Evolutionary conservation across 2,113 vertebrate genomes (phyloP).

Genomic region (Notothenia rossii): DNA sequence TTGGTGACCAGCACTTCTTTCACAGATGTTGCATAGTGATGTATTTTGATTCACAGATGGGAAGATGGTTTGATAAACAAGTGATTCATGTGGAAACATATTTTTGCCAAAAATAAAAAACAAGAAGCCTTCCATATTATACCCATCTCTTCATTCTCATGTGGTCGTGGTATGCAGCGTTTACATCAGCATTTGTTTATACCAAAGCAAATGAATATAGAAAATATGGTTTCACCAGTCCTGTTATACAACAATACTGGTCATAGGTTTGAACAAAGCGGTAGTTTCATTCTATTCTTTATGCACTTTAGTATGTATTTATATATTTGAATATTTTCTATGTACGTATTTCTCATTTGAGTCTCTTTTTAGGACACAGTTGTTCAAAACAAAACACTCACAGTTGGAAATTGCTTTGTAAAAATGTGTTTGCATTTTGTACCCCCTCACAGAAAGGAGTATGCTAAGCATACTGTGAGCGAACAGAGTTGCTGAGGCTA

Average conservation of each 20-base stretch:
- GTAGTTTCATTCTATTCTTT: neutral
- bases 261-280: neutral
- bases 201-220: neutral
- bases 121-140: neutral
- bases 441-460: slow-evolving; percentile 81
- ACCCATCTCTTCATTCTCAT: neutral
- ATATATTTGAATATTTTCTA: neutral
- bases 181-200: neutral
- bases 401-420: neutral
- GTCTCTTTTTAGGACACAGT: neutral
- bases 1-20: slow-evolving; percentile 24
- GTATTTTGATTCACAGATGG: slow-evolving; percentile 30
- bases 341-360: slow-evolving; percentile 5
- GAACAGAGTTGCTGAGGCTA: slow-evolving; percentile 57
- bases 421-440: slow-evolving; percentile 80
- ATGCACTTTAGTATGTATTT: neutral
- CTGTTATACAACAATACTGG: neutral
- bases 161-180: neutral
- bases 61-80: neutral
- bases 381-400: neutral
- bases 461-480: slow-evolving; percentile 82
- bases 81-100: neutral
- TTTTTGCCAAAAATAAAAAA: neutral
- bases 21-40: neutral
- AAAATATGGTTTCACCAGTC: neutral